A percentile compares a stretch with the other conserved stretches of the same genome.
Evolutionary conservation across 2,888 invertebrate genomes (phyloP).

Genomic region (Ecliptopera silaceata): DNA sequence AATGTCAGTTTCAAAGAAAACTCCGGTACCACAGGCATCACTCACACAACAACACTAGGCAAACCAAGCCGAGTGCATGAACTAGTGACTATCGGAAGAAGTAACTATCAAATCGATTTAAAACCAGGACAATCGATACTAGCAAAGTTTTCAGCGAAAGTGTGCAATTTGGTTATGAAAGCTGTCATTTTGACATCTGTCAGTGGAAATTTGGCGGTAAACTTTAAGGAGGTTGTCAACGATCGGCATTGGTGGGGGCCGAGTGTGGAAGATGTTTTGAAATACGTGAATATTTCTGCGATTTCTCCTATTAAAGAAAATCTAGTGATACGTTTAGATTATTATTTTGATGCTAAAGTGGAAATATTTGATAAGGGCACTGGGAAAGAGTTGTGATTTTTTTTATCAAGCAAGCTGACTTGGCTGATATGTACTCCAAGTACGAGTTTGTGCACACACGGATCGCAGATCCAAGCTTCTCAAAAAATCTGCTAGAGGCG

Average conservation of each 20-base stretch:
- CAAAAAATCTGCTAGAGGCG: no score
- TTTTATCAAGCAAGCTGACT: background rate
- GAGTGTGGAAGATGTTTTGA: conserved; percentile 17
- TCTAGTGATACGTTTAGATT: conserved; percentile 12
- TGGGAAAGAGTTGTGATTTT: background rate
- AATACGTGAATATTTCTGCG: conserved; percentile 1
- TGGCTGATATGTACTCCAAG: no score
- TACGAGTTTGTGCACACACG: no score
- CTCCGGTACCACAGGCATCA: conserved; percentile 8
- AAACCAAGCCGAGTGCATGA: conserved; percentile 5
- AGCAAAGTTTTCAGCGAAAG: conserved; percentile 19
- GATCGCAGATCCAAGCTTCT: no score
- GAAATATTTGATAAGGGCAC: conserved; percentile 19
- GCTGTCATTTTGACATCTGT: conserved; percentile 18
- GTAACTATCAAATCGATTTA: conserved; percentile 7
- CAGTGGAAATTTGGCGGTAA: conserved; percentile 23
- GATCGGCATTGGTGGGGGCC: conserved; percentile 22
- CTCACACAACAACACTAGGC: conserved; percentile 15
- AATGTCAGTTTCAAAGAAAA: conserved; percentile 15
- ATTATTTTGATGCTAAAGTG: conserved; percentile 19
- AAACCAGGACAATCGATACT: conserved; percentile 9
- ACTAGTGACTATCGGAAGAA: conserved; percentile 10
- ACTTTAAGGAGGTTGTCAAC: conserved; percentile 17
- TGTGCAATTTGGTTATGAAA: conserved; percentile 14
- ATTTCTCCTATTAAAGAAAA: conserved; percentile 10